A percentile compares a stretch with the other conserved stretches of the same genome.
phyloP scores from a whole-genome alignment of 2,888 invertebrate species.

The Melinaea menophilus region DNA sequence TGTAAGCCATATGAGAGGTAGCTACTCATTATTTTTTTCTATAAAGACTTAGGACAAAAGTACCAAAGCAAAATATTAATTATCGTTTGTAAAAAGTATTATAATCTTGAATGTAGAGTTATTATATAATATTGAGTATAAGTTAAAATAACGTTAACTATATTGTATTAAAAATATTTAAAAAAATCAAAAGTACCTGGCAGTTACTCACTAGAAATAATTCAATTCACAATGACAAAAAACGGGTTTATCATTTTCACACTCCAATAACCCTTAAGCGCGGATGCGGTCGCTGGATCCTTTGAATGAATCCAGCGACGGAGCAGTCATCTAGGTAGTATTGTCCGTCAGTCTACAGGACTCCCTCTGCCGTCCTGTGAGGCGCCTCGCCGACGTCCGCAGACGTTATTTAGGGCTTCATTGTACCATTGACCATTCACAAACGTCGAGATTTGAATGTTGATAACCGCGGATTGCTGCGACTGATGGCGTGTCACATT shows the following conservation, averaged over 20 bases:
- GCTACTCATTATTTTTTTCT: no score
- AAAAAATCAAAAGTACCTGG: background rate
- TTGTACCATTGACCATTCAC: conserved; percentile 64
- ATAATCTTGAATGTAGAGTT: no score
- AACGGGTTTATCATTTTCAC: conserved; percentile 53
- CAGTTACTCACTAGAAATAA: conserved; percentile 9
- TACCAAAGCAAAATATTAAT: no score
- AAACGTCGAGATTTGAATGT: conserved; percentile 59
- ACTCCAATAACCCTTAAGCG: conserved; percentile 54
- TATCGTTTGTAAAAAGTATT: no score
- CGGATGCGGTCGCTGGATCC: conserved; percentile 50
- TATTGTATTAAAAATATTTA: background rate
- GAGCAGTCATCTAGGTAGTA: conserved; percentile 59
- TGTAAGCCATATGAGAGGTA: no score
- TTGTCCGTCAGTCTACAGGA: conserved; percentile 68
- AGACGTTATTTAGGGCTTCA: conserved; percentile 72
- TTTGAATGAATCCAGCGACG: conserved; percentile 53
- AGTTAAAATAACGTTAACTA: no score
- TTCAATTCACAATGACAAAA: conserved; percentile 20
- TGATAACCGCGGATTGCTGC: conserved; percentile 63
- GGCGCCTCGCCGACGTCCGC: conserved; percentile 69
- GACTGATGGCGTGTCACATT: conserved; percentile 67
- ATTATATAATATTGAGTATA: no score
- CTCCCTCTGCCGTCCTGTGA: conserved; percentile 55
- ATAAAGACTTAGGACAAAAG: no score